A percentile compares a stretch with the other conserved stretches of the same genome.
phyloP scores from a whole-genome alignment of 1,140 invertebrate species.

The Aphaenogaster floridana region DNA sequence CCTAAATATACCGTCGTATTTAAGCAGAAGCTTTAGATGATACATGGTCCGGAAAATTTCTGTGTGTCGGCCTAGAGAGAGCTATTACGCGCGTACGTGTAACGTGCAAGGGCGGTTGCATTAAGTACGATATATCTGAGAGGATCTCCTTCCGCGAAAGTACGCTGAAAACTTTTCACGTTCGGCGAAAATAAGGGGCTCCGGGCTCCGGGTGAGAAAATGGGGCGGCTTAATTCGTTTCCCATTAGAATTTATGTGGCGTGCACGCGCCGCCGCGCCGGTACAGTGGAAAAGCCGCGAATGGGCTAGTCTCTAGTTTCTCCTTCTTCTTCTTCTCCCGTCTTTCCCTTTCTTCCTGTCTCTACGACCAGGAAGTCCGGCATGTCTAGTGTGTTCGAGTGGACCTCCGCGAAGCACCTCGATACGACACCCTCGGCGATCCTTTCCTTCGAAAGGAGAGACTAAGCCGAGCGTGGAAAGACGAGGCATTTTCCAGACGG shows the following conservation, averaged over 20 bases:
- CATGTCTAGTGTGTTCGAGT: constrained; percentile 56
- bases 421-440: constrained; percentile 60
- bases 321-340: too few relatives aligned
- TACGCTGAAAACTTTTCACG: constrained; percentile 63
- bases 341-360: not conserved
- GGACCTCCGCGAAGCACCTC: constrained; percentile 62
- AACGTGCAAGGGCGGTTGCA: constrained; percentile 36
- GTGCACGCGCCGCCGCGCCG: constrained; percentile 34
- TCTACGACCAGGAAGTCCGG: constrained; percentile 41
- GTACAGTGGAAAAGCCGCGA: constrained; percentile 32
- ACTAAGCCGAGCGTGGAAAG: constrained; percentile 61
- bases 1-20: constrained; percentile 27
- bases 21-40: constrained; percentile 21
- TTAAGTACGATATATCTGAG: constrained; percentile 53
- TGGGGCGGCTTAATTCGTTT: constrained; percentile 65
- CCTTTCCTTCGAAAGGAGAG: constrained; percentile 58
- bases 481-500: constrained; percentile 57
- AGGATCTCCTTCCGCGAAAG: constrained; percentile 32
- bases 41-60: constrained; percentile 36
- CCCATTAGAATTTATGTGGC: constrained; percentile 69
- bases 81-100: constrained; percentile 37
- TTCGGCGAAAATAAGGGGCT: constrained; percentile 57
- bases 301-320: not conserved
- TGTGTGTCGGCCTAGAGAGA: constrained; percentile 2
- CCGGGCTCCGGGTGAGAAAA: constrained; percentile 48